Base-by-base conservation (phyloP, 2,888 invertebrate genomes). In the Hypolimnas misippus region DNA sequence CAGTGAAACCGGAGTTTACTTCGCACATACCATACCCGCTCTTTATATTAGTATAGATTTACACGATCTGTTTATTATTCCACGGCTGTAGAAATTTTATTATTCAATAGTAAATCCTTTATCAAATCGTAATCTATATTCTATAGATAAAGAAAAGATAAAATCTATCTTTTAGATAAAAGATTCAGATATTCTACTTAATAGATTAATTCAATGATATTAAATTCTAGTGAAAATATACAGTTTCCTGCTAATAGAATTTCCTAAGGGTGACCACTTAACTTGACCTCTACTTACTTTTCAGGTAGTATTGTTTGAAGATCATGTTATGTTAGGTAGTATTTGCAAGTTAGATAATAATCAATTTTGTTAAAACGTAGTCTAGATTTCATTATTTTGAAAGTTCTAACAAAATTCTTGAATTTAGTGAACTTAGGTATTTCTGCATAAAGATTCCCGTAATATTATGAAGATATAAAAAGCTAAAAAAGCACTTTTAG, bases 11-110 rank as follows among this genome's bases (percentile, higher is more conserved):
- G n/a, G n/a, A n/a, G n/a, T n/a, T n/a, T n/a, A n/a, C n/a, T n/a
- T n/a, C 25, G 5, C 25, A 25, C 25, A 25, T 25, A 25, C 25
- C 5, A 25, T 25, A 25, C 25, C 3, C 25, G 25, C 25, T 3
- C 25, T 2, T 25, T 3, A 25, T 25, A 25, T 25, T n/a, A n/a
- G n/a, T n/a, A n/a, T n/a, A n/a, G n/a, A n/a, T n/a, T n/a, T 51
- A 42, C 40, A 29, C 40, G 19, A 42, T 38, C 49, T 57, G 35
- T 38, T 57, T 57, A 40, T n/a, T 50, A 52, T 57, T 57, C 50
- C 50, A 50, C 29, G 21, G 40, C 40, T 25, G 25, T 29, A 29
- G 19, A 14, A 50, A 42, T 58, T n/a, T 29, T 42, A 50, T 58
- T 12, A 42, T 35, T 42, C 29, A 51, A n/a, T 38, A 38, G 35